phyloP scores from a whole-genome alignment of 2,113 vertebrate genomes.

The Naja naja region DNA sequence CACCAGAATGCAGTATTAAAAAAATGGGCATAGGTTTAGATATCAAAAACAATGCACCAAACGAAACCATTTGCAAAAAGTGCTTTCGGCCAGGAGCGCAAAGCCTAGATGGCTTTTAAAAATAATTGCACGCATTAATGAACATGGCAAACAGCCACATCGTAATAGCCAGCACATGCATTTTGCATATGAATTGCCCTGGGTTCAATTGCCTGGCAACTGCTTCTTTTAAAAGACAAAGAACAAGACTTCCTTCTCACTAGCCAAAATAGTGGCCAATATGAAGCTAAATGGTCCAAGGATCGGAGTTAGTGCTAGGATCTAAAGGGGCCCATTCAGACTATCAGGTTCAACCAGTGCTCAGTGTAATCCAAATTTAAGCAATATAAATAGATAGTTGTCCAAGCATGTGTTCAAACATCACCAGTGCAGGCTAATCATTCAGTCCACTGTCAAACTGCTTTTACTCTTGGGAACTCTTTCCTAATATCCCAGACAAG shows the following conservation, averaged over 20 bases:
- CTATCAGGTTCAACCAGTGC: neutral
- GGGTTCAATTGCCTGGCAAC: neutral
- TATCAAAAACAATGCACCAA: neutral
- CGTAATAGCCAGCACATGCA: neutral
- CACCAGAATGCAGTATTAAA: neutral
- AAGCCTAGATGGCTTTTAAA: neutral
- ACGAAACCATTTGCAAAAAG: neutral
- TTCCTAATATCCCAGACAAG: no score
- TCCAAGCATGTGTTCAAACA: no score
- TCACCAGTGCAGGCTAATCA: no score
- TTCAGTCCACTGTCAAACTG: no score
- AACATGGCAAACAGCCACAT: neutral
- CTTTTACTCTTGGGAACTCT: no score
- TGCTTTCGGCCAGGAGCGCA: neutral
- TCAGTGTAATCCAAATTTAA: neutral
- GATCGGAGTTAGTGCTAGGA: neutral
- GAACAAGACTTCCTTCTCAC: neutral
- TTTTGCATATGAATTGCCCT: neutral
- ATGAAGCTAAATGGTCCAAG: neutral
- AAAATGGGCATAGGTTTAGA: neutral
- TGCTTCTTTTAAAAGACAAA: neutral
- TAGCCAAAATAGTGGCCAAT: neutral
- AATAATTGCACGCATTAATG: neutral
- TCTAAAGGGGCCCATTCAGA: no score
- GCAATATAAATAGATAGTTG: neutral